phyloP scores from a whole-genome alignment of 2,888 invertebrate genomes.

The Idaea aversata region DNA sequence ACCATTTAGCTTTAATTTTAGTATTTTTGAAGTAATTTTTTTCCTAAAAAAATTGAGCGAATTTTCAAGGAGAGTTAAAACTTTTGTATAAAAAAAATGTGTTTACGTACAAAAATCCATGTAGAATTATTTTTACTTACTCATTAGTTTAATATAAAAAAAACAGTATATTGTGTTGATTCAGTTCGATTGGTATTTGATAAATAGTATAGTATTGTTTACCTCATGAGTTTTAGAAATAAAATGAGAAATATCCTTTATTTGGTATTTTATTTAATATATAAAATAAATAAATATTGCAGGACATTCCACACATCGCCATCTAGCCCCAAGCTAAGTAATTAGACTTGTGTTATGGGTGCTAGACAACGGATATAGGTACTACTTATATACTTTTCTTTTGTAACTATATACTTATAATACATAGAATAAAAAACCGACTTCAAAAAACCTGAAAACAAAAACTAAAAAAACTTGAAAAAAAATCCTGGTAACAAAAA shows the following conservation, averaged over 20 bases:
- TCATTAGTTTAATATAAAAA: conserved; percentile 12
- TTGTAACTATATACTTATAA: too few relatives aligned
- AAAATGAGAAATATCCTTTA: conserved; percentile 71
- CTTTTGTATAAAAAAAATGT: conserved; percentile 32
- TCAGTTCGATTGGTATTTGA: conserved; percentile 51
- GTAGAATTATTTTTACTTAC: conserved; percentile 23
- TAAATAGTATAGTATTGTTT: conserved; percentile 76
- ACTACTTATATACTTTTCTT: too few relatives aligned
- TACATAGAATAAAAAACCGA: too few relatives aligned
- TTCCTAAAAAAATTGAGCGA: not conserved
- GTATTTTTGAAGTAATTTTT: conserved; percentile 45
- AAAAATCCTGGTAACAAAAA: too few relatives aligned
- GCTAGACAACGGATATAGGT: too few relatives aligned
- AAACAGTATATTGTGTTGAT: conserved; percentile 38
- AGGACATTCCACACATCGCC: too few relatives aligned
- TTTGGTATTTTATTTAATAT: conserved; percentile 44
- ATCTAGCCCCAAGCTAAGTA: too few relatives aligned
- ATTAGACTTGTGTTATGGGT: too few relatives aligned
- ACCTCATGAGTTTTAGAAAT: conserved; percentile 80
- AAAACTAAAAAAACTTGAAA: too few relatives aligned
- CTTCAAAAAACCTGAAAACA: too few relatives aligned
- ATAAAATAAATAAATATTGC: too few relatives aligned
- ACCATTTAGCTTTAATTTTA: conserved; percentile 71
- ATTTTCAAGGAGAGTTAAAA: conserved; percentile 54
- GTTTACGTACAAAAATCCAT: conserved; percentile 48